Evolutionary conservation across 37 sponge, comb jelly and placozoan species (phyloP), one percentile per base, ranked within the genome.

Genomic region (Lycopodina hypogea): DNA sequence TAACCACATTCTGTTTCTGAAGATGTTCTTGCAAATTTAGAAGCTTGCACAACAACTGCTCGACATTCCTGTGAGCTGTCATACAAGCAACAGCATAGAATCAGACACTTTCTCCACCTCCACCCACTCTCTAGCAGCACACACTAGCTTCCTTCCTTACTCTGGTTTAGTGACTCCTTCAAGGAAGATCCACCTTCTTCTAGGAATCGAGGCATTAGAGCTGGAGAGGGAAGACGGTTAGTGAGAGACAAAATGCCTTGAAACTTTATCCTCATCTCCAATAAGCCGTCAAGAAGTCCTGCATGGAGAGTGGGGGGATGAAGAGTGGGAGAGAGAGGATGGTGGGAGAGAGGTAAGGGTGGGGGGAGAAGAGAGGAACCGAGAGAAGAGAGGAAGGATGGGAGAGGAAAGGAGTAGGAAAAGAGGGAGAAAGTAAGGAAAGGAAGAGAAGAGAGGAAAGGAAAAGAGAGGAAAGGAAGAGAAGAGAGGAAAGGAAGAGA

Each of bases 201-300:
- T 37, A 35, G 23, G 74, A 93, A 93, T n/a, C 17, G 67, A 6
- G 74, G 38, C 60, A 84, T 40, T 23, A 24, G 21, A 6, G 77
- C 39, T 23, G 37, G 61, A n/a, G 89, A 84, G 18, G 96, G 96
- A 1, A 95, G 76, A 39, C 73, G 59, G 80, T 95, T 95, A 48
- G 67, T 22, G 23, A 86, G 79, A n/a, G 55, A 8, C 57, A 95
- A 78, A 2, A 66, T 39, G 65, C 84, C 79, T 35, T 95, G 96
- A 9, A 95, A 74, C 8, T 60, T 56, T 19, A 95, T 95, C n/a
- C 96, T 55, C 23, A 69, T 78, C 73, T 95, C 96, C 53, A 95
- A 34, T 42, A 92, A 26, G 11, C 90, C 80, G 58, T 92, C 96
- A 87, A 90, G 88, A 37, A 93, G 33, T 28, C 62, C 93, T 93